Conservation (phyloP, 2,797 vertebrate species). For the Spea hammondii region DNA sequence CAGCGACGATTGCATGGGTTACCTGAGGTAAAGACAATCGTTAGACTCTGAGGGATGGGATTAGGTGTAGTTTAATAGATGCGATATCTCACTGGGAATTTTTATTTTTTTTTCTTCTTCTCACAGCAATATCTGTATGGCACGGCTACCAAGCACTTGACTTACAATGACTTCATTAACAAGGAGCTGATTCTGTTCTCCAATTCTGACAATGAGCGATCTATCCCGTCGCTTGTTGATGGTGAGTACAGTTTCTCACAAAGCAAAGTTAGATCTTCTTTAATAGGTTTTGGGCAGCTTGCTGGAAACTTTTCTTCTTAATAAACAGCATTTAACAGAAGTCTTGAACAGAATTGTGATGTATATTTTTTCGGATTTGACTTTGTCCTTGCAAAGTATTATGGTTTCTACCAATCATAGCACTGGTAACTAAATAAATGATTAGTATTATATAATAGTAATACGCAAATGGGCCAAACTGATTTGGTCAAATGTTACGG, state of each 20-base stretch:
- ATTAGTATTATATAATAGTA: too few species aligned
- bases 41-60: conserved; percentile 30
- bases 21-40: conserved; percentile 80
- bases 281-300: too few species aligned
- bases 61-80: not conserved
- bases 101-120: conserved; percentile 45
- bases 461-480: too few species aligned
- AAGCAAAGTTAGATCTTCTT: too few species aligned
- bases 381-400: too few species aligned
- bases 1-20: conserved; percentile 93
- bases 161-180: conserved; percentile 99
- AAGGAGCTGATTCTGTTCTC: conserved; percentile 98
- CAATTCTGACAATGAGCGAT: conserved; percentile 98
- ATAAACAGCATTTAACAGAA: too few species aligned
- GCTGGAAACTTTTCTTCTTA: too few species aligned
- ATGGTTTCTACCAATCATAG: too few species aligned
- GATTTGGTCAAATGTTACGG: too few species aligned
- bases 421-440: too few species aligned
- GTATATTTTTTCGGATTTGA: too few species aligned
- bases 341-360: too few species aligned
- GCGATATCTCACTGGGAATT: not conserved
- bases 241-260: conserved; percentile 70
- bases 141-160: conserved; percentile 87
- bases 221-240: conserved; percentile 95
- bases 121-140: conserved; percentile 95